Percentiles rank a stretch among this genome's conserved stretches.
Conservation (phyloP, 2,113 vertebrate species). For the Plecotus auritus region DNA sequence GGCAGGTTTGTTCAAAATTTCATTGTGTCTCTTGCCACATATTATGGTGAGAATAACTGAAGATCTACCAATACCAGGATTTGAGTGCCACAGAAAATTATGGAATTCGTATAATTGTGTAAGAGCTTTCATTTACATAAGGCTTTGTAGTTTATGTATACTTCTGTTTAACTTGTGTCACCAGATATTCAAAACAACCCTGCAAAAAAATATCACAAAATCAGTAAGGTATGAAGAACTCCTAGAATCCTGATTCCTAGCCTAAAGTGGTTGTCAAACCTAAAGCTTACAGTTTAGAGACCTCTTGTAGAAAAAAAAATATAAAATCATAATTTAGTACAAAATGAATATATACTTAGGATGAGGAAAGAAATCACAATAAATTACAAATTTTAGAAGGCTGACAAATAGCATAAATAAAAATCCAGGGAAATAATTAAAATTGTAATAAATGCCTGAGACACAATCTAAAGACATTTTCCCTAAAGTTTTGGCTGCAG, state of each 20-base stretch:
- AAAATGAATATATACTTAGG: not conserved
- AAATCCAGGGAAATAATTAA: not conserved
- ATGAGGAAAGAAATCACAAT: not conserved
- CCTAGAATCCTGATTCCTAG: not conserved
- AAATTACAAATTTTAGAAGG: not conserved
- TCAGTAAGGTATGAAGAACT: not conserved
- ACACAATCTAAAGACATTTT: not conserved
- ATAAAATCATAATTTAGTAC: not conserved
- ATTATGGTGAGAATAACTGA: not conserved
- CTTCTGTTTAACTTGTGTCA: not conserved
- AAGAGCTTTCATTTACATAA: not conserved
- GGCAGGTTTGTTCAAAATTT: not conserved
- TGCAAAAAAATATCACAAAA: not conserved
- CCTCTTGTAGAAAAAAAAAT: not conserved
- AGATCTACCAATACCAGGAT: not conserved
- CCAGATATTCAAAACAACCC: not conserved
- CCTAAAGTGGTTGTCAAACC: not conserved
- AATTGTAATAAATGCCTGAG: not conserved
- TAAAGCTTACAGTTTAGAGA: not conserved
- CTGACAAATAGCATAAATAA: not conserved
- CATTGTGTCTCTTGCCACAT: not conserved
- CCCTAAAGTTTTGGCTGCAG: not conserved
- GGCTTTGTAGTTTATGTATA: not conserved
- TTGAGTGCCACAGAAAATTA: not conserved
- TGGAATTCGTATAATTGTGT: not conserved